These are phyloP conservation scores for Antheraea yamamai DNA, from an alignment of 2,888 invertebrate genomes.

Conservation along the genomic window DNA sequence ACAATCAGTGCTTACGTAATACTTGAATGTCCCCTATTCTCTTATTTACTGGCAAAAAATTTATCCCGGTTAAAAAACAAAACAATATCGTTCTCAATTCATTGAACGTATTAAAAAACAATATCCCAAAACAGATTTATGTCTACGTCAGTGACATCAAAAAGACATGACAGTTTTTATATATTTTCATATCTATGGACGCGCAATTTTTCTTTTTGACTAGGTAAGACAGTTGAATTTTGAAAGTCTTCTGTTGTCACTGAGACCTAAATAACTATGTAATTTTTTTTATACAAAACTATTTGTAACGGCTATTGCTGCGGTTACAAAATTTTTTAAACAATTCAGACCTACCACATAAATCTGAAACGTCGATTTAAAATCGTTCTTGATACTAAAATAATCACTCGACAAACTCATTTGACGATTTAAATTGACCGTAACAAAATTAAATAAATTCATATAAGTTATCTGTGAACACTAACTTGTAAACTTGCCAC, in stretches of 20 bases:
- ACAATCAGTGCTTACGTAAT: no score
- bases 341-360: no score
- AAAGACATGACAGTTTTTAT: neutral
- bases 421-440: neutral
- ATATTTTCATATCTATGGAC: neutral
- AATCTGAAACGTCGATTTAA: no score
- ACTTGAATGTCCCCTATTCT: no score
- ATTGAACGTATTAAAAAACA: neutral
- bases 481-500: no score
- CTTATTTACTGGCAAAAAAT: neutral
- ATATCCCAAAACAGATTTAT: no score
- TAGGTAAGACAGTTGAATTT: neutral
- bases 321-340: neutral
- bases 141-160: neutral
- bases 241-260: neutral
- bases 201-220: neutral
- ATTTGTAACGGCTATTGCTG: neutral
- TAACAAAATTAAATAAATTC: neutral
- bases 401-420: no score
- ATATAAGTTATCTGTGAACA: neutral
- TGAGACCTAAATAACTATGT: neutral
- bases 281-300: neutral
- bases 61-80: neutral
- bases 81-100: neutral
- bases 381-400: no score